Evolutionary conservation across 2,888 invertebrate species (phyloP), one percentile per base, ranked within the genome.

Genomic region (Myopa tessellatipennis): DNA sequence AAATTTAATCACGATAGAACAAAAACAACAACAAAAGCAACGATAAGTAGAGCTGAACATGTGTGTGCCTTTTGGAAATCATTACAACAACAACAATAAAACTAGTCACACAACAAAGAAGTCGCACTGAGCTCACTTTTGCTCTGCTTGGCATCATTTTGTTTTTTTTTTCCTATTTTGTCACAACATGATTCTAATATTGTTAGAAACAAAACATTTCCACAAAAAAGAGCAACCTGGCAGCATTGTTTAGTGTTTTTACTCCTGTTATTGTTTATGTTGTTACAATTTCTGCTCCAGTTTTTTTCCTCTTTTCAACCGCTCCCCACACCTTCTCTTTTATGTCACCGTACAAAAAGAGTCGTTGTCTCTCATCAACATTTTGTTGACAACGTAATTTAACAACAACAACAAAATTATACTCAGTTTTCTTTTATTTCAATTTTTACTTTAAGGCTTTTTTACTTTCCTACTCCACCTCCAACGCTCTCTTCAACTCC

Each of bases 281-380:
- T 14, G 18, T 61, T 65, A 10, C n/a, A 63, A 3, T 65, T 72
- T 45, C 63, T 74, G 73, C 63, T 63, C 63, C 73, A 74, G 52
- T 74, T 63, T 63, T 16, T 61, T 58, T 18, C 5, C 10, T 6
- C 61, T 1, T 61, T 45, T 45, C 45, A 45, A 45, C 10, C 45
- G 2, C 45, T 45, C 45, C 26, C n/a, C 26, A 1, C 2, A 0
- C 26, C 58, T 10, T 26, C 26, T 60, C 26, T 61, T 61, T 18
- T 10, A 18, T 8, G 45, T 8, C 10, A 45, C 7, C 45, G 3
- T 10, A 45, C 45, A 10, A 6, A 45, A 45, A 45, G 45, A 45
- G 45, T 45, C 45, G 45, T 10, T 45, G 45, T 45, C 10, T 45
- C 34, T 63, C 36, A 26, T 6, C 68, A 18, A 40, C 68, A 69